phyloP scores from a whole-genome alignment of 2,113 vertebrate genomes.

The Misgurnus anguillicaudatus region DNA sequence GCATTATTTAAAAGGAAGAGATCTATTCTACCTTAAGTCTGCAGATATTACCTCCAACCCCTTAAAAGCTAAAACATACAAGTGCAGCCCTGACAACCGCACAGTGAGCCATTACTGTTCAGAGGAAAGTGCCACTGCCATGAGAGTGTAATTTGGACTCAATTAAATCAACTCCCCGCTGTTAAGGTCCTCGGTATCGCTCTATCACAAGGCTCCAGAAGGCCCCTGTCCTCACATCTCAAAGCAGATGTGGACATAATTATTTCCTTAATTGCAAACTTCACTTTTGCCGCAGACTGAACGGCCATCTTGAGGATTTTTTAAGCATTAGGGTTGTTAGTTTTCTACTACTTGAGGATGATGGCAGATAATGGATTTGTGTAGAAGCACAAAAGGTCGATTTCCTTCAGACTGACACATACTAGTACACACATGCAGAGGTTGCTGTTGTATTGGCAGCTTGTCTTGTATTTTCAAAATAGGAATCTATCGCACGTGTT shows the following conservation, averaged over 20 bases:
- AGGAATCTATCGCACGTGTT: slow-evolving; percentile 49
- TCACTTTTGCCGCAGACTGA: slow-evolving; percentile 50
- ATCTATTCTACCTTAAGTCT: slow-evolving; percentile 24
- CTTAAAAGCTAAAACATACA: slow-evolving; percentile 63
- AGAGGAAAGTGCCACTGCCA: slow-evolving; percentile 75
- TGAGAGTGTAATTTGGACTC: slow-evolving; percentile 77
- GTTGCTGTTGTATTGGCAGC: slow-evolving; percentile 56
- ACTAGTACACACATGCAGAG: slow-evolving; percentile 8
- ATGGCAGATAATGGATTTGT: slow-evolving; percentile 20
- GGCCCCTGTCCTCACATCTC: slow-evolving; percentile 66
- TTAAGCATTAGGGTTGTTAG: not conserved
- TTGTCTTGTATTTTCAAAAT: slow-evolving; percentile 57
- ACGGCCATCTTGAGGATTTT: slow-evolving; percentile 35
- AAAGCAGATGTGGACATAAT: slow-evolving; percentile 68
- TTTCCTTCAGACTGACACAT: not conserved
- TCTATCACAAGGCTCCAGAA: slow-evolving; percentile 50
- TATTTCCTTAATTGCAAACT: slow-evolving; percentile 69
- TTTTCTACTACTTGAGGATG: slow-evolving; percentile 10
- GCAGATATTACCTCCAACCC: slow-evolving; percentile 37
- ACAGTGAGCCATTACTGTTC: slow-evolving; percentile 61
- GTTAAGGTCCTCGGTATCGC: slow-evolving; percentile 69
- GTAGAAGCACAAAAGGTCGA: not conserved
- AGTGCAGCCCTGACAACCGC: slow-evolving; percentile 61
- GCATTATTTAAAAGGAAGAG: slow-evolving; percentile 35
- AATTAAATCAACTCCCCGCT: slow-evolving; percentile 80